phyloP scores from a whole-genome alignment of 2,797 vertebrate genomes.

The Paguma larvata region DNA sequence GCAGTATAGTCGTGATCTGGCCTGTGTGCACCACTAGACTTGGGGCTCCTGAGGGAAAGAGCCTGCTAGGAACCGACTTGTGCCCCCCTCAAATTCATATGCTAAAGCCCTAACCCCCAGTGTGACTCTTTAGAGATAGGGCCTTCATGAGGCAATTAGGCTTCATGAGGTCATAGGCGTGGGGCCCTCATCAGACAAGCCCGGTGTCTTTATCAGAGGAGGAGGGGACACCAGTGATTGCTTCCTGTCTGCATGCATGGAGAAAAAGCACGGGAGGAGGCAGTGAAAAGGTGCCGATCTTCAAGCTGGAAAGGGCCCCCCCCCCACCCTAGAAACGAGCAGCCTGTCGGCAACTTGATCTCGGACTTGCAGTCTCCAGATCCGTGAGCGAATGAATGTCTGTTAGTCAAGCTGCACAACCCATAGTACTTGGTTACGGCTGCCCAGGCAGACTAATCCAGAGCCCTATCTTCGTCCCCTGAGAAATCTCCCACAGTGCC shows the following conservation, averaged over 20 bases:
- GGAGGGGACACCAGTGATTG: not conserved
- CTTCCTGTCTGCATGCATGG: not conserved
- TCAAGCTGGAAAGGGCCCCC: not conserved
- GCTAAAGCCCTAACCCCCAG: not conserved
- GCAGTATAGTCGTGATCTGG: not conserved
- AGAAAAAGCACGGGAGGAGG: not conserved
- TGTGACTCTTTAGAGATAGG: not conserved
- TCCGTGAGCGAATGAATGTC: not conserved
- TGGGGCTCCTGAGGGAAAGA: not conserved
- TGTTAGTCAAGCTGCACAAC: not conserved
- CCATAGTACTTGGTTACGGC: not conserved
- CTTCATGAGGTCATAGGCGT: not conserved
- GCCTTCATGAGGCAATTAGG: not conserved
- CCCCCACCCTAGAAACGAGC: not conserved
- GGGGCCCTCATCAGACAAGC: not conserved
- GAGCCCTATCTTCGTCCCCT: not conserved
- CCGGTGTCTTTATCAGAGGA: not conserved
- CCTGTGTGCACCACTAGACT: not conserved
- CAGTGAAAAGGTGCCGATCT: not conserved
- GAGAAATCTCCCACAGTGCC: not conserved
- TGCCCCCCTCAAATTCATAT: not conserved
- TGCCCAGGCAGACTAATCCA: not conserved
- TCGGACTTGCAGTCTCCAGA: not conserved
- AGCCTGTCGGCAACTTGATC: not conserved
- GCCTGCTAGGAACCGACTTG: not conserved